Evolutionary conservation across 92 coral and sea anemone genomes (phyloP).

Genomic region (Parazoanthus darwini): DNA sequence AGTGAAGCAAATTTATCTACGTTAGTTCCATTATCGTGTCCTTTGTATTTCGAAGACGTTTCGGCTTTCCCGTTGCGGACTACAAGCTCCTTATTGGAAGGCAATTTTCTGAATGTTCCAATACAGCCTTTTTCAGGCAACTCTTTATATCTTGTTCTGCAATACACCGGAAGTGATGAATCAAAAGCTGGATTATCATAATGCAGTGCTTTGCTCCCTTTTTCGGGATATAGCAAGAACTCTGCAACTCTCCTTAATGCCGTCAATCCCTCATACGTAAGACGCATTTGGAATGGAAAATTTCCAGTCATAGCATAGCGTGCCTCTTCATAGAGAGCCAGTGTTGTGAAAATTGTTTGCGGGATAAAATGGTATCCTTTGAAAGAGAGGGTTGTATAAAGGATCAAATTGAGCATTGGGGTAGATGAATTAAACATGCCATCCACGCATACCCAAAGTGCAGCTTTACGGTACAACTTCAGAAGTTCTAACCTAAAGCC

Average conservation of each 20-base stretch:
- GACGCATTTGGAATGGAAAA: slow-evolving; percentile 1
- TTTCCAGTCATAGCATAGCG: not conserved
- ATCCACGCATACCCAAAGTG: not conserved
- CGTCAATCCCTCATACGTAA: not conserved
- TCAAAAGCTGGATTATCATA: not conserved
- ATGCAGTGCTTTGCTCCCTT: not conserved
- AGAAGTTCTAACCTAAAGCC: slow-evolving; percentile 16
- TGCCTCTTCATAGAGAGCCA: slow-evolving; percentile 24
- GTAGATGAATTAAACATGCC: not conserved
- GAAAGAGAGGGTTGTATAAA: not conserved
- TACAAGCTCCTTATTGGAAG: not conserved
- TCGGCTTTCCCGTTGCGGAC: not conserved
- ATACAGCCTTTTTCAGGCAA: not conserved
- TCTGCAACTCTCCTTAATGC: slow-evolving; percentile 17
- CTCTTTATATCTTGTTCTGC: not conserved
- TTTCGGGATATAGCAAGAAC: slow-evolving; percentile 18
- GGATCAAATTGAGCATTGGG: slow-evolving; percentile 17
- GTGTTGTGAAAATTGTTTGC: slow-evolving; percentile 3
- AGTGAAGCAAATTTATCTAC: not conserved
- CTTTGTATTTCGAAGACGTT: too few relatives aligned
- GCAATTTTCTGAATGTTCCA: slow-evolving; percentile 2
- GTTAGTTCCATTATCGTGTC: too few relatives aligned
- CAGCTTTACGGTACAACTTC: not conserved
- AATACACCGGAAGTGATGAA: not conserved
- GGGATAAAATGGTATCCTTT: slow-evolving; percentile 10